Percentiles rank a stretch among this genome's conserved stretches.
phyloP scores from a whole-genome alignment of 2,797 vertebrate genomes.

The Melanotaenia maccullochi region DNA sequence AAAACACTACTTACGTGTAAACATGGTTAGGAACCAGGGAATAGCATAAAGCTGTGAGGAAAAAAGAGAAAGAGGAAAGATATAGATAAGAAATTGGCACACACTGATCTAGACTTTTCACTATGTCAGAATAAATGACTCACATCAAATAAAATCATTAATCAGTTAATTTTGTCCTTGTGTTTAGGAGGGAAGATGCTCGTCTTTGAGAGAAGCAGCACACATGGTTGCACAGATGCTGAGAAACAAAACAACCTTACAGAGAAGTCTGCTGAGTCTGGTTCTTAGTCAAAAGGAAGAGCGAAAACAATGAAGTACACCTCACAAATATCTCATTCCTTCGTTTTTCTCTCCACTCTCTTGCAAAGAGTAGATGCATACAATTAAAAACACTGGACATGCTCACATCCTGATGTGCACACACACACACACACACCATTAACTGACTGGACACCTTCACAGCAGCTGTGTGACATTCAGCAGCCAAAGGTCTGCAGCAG shows the following conservation, averaged over 20 bases:
- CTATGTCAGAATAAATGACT: conserved; percentile 6
- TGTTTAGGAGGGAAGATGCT: not conserved
- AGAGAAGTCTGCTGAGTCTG: conserved; percentile 57
- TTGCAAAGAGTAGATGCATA: conserved; percentile 32
- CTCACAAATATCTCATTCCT: conserved; percentile 40
- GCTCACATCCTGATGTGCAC: no score
- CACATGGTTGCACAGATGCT: conserved; percentile 12
- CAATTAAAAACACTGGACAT: conserved; percentile 36
- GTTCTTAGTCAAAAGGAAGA: conserved; percentile 48
- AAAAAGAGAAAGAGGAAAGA: not conserved
- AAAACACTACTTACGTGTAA: conserved; percentile 91
- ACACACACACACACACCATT: conserved; percentile 17
- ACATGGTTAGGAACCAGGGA: conserved; percentile 99
- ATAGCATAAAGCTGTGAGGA: conserved; percentile 92
- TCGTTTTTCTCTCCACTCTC: conserved; percentile 29
- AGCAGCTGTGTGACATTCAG: conserved; percentile 20
- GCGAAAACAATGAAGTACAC: conserved; percentile 59
- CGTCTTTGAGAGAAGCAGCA: conserved; percentile 23
- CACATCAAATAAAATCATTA: conserved; percentile 27
- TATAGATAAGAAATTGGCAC: not conserved
- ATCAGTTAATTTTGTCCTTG: conserved; percentile 5
- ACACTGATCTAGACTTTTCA: conserved; percentile 23
- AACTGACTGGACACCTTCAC: conserved; percentile 39
- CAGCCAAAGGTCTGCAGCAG: conserved; percentile 21
- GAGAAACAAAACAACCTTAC: conserved; percentile 42